phyloP scores from a whole-genome alignment of 2,888 invertebrate species.

The Megalurothrips usitatus region DNA sequence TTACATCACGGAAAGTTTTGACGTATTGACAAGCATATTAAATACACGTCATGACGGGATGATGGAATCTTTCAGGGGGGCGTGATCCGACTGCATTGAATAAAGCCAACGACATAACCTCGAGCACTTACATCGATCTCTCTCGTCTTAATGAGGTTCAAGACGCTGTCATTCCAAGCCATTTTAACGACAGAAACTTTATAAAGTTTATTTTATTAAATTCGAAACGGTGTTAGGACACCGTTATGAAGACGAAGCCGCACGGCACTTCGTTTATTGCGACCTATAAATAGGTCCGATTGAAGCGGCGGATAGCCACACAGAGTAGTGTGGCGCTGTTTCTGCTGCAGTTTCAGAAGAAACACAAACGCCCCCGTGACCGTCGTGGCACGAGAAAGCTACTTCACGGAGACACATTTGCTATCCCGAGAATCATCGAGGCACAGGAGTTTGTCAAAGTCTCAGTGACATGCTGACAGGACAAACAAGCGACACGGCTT shows the following conservation, averaged over 20 bases:
- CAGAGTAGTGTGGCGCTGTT: too few relatives aligned
- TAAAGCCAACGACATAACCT: background rate
- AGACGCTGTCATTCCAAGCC: slow-evolving; percentile 38
- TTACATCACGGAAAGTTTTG: background rate
- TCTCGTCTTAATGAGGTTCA: slow-evolving; percentile 40
- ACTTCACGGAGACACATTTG: too few relatives aligned
- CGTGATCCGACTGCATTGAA: background rate
- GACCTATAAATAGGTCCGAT: slow-evolving; percentile 2
- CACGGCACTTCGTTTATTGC: background rate
- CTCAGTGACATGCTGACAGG: too few relatives aligned
- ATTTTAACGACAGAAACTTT: background rate
- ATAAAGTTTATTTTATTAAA: background rate
- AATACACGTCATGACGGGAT: background rate
- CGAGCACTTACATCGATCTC: slow-evolving; percentile 41
- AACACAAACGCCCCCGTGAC: too few relatives aligned
- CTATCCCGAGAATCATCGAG: too few relatives aligned
- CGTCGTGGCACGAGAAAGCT: too few relatives aligned
- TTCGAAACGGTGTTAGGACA: background rate
- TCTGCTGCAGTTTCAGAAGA: too few relatives aligned
- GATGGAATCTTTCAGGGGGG: background rate
- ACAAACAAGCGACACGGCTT: too few relatives aligned
- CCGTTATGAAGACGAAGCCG: background rate
- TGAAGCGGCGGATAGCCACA: background rate
- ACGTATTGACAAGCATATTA: slow-evolving; percentile 19
- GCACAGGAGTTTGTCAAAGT: too few relatives aligned